Evolutionary conservation across 2,797 vertebrate species (phyloP).

Genomic region (Decapterus maruadsi): DNA sequence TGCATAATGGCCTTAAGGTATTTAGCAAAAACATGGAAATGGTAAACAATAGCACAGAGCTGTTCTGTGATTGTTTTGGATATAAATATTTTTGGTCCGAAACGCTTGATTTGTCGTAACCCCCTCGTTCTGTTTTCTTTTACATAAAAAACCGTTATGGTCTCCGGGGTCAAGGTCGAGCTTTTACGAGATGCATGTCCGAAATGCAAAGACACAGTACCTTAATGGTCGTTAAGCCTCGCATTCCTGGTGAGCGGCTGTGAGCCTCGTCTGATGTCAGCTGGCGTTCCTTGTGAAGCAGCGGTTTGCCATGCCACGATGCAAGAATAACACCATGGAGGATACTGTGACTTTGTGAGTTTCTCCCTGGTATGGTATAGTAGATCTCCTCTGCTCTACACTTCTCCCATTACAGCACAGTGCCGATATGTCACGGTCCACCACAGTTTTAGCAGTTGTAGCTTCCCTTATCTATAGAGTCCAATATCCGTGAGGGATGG

Average conservation of each 20-base stretch:
- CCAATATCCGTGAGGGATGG: constrained; percentile 47
- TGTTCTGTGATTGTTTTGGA: constrained; percentile 52
- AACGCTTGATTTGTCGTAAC: neutral
- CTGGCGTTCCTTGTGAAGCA: constrained; percentile 44
- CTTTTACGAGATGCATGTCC: neutral
- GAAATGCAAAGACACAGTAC: constrained; percentile 42
- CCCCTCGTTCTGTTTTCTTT: constrained; percentile 9
- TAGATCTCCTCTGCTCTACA: constrained; percentile 29
- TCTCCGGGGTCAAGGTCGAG: constrained; percentile 23
- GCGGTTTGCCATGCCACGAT: constrained; percentile 30
- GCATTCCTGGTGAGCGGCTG: constrained; percentile 43
- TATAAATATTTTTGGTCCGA: constrained; percentile 48
- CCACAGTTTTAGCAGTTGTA: constrained; percentile 14
- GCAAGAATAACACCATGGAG: constrained; percentile 6
- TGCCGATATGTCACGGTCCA: constrained; percentile 27
- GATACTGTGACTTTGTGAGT: constrained; percentile 39
- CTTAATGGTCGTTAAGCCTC: constrained; percentile 51
- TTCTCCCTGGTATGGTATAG: constrained; percentile 6
- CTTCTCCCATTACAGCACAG: constrained; percentile 36
- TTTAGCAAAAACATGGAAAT: constrained; percentile 46
- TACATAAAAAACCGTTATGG: neutral
- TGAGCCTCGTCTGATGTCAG: constrained; percentile 38
- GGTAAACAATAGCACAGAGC: neutral
- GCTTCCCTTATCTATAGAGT: constrained; percentile 40
- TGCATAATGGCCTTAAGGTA: constrained; percentile 25